Conservation (phyloP, 2,888 invertebrate species). For the Hydropsyche betteni region DNA sequence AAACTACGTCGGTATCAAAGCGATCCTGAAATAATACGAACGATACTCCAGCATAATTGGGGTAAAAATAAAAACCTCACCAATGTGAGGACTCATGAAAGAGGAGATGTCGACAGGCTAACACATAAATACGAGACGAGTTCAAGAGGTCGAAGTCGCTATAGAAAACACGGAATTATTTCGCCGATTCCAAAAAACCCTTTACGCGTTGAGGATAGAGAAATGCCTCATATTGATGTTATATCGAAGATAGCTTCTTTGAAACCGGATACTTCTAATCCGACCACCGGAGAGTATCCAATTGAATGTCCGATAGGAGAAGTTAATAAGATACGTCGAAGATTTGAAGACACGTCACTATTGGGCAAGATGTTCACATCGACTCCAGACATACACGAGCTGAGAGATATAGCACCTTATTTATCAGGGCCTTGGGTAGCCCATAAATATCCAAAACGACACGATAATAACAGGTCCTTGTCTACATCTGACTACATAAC, state of each 20-base stretch:
- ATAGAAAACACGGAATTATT: slow-evolving; percentile 61
- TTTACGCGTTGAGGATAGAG: slow-evolving; percentile 73
- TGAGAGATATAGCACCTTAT: slow-evolving; percentile 81
- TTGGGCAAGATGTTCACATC: slow-evolving; percentile 83
- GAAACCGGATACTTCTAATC: slow-evolving; percentile 60
- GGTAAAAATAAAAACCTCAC: slow-evolving; percentile 61
- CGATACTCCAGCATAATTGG: slow-evolving; percentile 65
- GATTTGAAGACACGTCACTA: slow-evolving; percentile 75
- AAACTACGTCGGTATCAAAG: slow-evolving; percentile 75
- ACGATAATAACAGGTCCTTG: slow-evolving; percentile 74
- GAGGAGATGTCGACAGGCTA: slow-evolving; percentile 70
- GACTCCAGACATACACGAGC: slow-evolving; percentile 79
- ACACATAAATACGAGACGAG: slow-evolving; percentile 69
- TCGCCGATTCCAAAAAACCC: slow-evolving; percentile 74
- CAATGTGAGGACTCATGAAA: slow-evolving; percentile 62
- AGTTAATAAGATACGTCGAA: slow-evolving; percentile 76
- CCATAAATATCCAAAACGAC: slow-evolving; percentile 76
- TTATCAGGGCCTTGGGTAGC: slow-evolving; percentile 83
- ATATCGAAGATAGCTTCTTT: slow-evolving; percentile 85
- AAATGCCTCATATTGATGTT: slow-evolving; percentile 90
- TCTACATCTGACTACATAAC: slow-evolving; percentile 62
- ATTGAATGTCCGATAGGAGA: slow-evolving; percentile 70
- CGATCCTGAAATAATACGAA: slow-evolving; percentile 78
- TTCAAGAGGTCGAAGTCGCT: slow-evolving; percentile 63
- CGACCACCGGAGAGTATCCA: slow-evolving; percentile 62